Base-by-base conservation (phyloP, 2,888 invertebrate species). In the Himalopsyche kuldschensis region DNA sequence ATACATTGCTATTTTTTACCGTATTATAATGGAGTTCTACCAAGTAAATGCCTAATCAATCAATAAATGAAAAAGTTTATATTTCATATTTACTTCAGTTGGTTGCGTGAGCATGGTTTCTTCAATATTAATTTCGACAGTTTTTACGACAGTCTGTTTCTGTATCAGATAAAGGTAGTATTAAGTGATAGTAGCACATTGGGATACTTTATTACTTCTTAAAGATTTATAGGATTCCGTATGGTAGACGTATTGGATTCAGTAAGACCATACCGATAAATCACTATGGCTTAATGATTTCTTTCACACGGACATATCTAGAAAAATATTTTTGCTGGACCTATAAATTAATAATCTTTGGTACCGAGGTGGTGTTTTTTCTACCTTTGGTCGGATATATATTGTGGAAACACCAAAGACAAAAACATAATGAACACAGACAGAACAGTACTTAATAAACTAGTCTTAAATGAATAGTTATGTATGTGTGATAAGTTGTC, bases 201-300 rank as follows among this genome's bases (percentile, higher is more conserved):
- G 75, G 79, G n/a, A 35, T 79, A 82, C 78, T 82, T 75, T 69
- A 82, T 79, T 63, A 79, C 75, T 31, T 30, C 27, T 11, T 24
- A 75, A 55, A 75, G 69, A 82, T 82, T 82, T 82, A 82, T 82
- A 82, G 82, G 82, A 75, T 82, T 82, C 69, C 78, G 77, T 46
- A 24, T 48, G 20, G 15, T 27, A 47, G 35, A 82, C 82, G 79
- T 82, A 69, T 82, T 82, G 78, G 82, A 82, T 82, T 82, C 75
- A 78, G 82, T 35, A 11, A 63, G 32, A 32, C 63, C 24, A 24
- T 0, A 30, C 75, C 82, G 79, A 82, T 82, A 82, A 82, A 82
- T 82, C 82, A 82, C 35, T 41, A 31, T 31, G 55, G 47, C 82
- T 78, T 78, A 82, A 82, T 82, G 82, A 82, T 55, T 82, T 78